Base-by-base conservation (phyloP, 2,888 invertebrate genomes). In the Crepidodera aurea region DNA sequence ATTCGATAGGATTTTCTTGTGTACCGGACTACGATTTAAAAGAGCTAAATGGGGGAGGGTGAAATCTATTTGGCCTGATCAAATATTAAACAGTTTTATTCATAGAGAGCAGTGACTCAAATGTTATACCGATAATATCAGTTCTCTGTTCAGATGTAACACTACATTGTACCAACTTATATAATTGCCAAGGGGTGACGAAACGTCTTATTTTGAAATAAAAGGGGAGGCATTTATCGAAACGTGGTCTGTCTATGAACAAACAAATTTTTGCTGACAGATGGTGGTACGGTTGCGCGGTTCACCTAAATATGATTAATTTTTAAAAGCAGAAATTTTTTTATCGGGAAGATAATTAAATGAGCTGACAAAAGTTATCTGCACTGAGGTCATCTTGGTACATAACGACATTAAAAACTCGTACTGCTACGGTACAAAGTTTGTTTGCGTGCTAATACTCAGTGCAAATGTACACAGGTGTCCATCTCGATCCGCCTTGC, bases 1-100 rank as follows among this genome's bases (percentile, higher is more conserved):
- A n/a, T n/a, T n/a, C n/a, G n/a, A n/a, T n/a, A n/a, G n/a, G n/a
- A 22, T 22, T 22, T 22, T 22, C 22, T 22, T 22, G 6, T 22
- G 2, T 4, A 22, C 22, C 3, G 22, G 22, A 4, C 22, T 29
- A 29, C 6, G 8, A 29, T 29, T 29, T 29, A 29, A 29, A 10
- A n/a, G 13, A 34, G 34, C 13, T 34, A 34, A 60, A 55, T 40
- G 50, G 60, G 61, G 61, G 73, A 70, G 71, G 72, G 72, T 66
- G 66, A 73, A 76, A 72, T 74, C 75, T 74, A 74, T 76, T 76
- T 73, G 71, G 69, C 69, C 66, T 73, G 73, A 68, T 76, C 74
- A 76, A 76, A 76, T 74, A 76, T 76, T 76, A 73, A 76, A 70
- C 72, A 72, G 68, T 70, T 69, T 69, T 69, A 70, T 72, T 69